Evolutionary conservation across 2,888 invertebrate genomes (phyloP), one percentile per base, ranked within the genome.

Genomic region (Parascotia fuliginaria): DNA sequence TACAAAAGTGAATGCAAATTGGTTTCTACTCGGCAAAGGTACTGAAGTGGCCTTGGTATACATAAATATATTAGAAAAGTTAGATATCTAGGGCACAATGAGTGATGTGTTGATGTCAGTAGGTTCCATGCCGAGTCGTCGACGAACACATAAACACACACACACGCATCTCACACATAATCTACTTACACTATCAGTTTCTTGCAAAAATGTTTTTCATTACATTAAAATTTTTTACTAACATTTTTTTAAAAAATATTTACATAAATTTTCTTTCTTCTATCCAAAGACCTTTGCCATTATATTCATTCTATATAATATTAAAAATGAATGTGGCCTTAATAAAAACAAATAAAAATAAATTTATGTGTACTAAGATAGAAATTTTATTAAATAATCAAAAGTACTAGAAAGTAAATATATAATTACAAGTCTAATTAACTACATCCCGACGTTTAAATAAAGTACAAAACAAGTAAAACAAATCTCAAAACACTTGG

Each of bases 161-260:
- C 48, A 45, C 59, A 55, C 55, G 39, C 55, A 28, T 40, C 38
- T 53, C 58, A 64, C 65, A 55, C 52, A 70, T 58, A 69, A 27
- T 52, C 57, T 65, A 72, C 72, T 70, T 73, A 78, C 60, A 69
- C 70, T 75, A 77, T 75, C 73, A 74, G 65, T 75, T 76, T 72
- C 65, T 75, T 71, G 68, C 71, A 77, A 83, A 79, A 65, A 55
- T 51, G 19, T 24, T 46, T 63, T 73, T 61, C 64, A 74, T 75
- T 78, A 71, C 69, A 69, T 67, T 73, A 73, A 72, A 75, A 81
- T 66, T 60, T 62, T 61, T 59, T 38, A 29, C 65, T 71, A 71
- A 63, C 9, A 46, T 59, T 68, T 62, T 66, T 70, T 78, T 75
- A 79, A 83, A 83, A 85, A 85, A 85, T 86, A 87, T 87, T 83